Conservation (phyloP, 2,797 vertebrate species). For the Psittacula echo region DNA sequence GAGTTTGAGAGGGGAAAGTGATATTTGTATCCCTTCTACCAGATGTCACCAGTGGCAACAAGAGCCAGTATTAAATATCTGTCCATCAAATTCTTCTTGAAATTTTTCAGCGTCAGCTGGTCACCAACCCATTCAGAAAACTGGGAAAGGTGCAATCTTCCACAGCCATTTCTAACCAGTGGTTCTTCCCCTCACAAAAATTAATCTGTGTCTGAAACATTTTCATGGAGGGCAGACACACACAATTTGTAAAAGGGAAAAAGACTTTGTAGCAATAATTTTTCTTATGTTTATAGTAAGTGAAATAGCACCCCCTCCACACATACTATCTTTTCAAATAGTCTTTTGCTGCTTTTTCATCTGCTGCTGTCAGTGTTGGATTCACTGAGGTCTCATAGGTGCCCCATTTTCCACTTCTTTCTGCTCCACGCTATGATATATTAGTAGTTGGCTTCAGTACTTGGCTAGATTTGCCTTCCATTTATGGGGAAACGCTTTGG, state of each 20-base stretch:
- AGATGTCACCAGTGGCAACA: constrained; percentile 50
- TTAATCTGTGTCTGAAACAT: not conserved
- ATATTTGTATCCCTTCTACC: constrained; percentile 39
- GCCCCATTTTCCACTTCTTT: not conserved
- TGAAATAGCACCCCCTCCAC: not conserved
- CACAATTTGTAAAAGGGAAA: not conserved
- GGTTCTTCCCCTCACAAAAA: not conserved
- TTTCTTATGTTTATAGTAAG: not conserved
- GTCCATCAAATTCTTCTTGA: constrained; percentile 34
- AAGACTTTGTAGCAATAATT: not conserved
- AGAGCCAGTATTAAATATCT: constrained; percentile 49
- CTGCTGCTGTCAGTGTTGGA: not conserved
- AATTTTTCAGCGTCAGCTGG: constrained; percentile 50
- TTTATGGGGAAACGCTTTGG: not conserved
- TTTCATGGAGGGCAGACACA: not conserved
- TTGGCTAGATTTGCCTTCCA: not conserved
- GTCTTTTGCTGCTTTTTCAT: not conserved
- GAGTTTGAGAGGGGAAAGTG: not conserved
- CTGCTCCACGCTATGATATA: not conserved
- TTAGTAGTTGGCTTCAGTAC: not conserved
- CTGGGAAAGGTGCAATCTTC: not conserved
- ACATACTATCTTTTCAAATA: not conserved
- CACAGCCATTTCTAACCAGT: not conserved
- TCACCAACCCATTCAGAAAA: constrained; percentile 39
- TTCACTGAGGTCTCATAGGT: not conserved